phyloP scores from a whole-genome alignment of 1,140 invertebrate genomes.

The Phortica variegata region DNA sequence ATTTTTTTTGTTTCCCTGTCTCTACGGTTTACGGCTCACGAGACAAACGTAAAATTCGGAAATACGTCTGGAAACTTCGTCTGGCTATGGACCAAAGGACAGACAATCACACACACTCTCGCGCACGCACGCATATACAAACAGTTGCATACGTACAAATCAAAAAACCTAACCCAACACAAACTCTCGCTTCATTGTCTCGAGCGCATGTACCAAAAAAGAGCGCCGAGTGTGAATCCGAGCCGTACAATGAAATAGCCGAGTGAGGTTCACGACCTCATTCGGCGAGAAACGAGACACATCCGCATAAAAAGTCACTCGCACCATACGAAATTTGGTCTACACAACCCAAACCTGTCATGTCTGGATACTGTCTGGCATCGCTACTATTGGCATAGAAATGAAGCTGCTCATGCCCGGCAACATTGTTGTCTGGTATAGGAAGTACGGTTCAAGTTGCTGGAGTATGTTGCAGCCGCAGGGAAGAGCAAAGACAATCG shows the following conservation, averaged over 20 bases:
- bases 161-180: too few relatives aligned
- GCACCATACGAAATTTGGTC: conserved; percentile 18
- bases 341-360: conserved; percentile 32
- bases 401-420: not conserved
- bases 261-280: conserved; percentile 46
- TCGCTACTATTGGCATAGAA: conserved; percentile 3
- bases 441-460: too few relatives aligned
- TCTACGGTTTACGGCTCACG: too few relatives aligned
- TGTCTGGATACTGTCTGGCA: conserved; percentile 45
- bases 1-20: too few relatives aligned
- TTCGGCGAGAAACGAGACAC: conserved; percentile 32
- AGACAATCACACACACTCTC: not conserved
- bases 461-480: not conserved
- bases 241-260: too few relatives aligned
- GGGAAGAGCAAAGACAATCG: not conserved
- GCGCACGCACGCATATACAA: too few relatives aligned
- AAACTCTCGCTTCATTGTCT: conserved; percentile 2
- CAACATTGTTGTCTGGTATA: too few relatives aligned
- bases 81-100: conserved; percentile 12
- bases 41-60: conserved; percentile 36
- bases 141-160: too few relatives aligned
- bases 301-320: conserved; percentile 6
- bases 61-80: conserved; percentile 41
- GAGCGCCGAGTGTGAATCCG: conserved; percentile 15
- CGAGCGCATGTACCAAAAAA: conserved; percentile 33